Conservation (phyloP, 2,888 invertebrate species). For the Chloroclystis v-ata region DNA sequence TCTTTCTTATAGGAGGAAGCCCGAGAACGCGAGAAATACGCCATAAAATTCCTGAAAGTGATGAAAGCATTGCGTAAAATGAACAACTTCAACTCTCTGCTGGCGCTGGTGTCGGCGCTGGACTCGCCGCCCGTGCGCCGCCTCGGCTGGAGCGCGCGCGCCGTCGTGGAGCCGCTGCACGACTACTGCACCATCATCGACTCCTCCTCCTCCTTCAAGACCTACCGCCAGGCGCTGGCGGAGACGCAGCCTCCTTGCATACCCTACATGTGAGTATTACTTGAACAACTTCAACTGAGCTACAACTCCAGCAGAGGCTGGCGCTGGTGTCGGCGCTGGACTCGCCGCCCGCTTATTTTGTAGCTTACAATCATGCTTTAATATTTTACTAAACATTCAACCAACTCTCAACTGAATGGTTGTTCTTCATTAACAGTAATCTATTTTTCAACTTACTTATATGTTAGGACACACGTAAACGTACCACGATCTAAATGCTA, state of each 20-base stretch:
- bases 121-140: slow-evolving; percentile 96
- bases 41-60: slow-evolving; percentile 97
- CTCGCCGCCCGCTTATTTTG: slow-evolving; percentile 97
- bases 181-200: slow-evolving; percentile 98
- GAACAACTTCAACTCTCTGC: slow-evolving; percentile 99
- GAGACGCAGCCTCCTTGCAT: slow-evolving; percentile 98
- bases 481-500: too few species aligned
- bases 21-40: slow-evolving; percentile 96
- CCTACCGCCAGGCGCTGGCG: slow-evolving; percentile 95
- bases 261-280: slow-evolving; percentile 95
- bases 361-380: too few species aligned
- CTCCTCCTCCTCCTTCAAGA: slow-evolving; percentile 97
- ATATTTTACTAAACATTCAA: too few species aligned
- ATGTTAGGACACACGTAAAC: too few species aligned
- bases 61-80: slow-evolving; percentile 98
- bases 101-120: slow-evolving; percentile 96
- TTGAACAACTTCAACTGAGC: background rate
- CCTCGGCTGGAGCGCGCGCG: slow-evolving; percentile 95
- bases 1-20: slow-evolving; percentile 81
- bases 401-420: too few species aligned
- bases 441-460: too few species aligned
- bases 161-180: slow-evolving; percentile 92
- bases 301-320: too few species aligned
- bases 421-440: too few species aligned
- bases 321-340: slow-evolving; percentile 97